phyloP scores from a whole-genome alignment of 2,888 invertebrate species.

The Amphipyra berbera region DNA sequence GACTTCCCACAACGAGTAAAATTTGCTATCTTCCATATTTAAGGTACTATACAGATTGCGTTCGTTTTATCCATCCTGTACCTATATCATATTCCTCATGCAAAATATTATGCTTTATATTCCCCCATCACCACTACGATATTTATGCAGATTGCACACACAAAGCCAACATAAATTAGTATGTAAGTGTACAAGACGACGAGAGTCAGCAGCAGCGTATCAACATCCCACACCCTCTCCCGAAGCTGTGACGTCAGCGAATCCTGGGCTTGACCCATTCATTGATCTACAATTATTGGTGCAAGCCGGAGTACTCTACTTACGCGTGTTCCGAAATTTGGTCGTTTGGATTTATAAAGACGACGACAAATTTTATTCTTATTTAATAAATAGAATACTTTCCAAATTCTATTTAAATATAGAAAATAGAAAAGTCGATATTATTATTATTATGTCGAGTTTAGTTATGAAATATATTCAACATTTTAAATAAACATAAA shows the following conservation, averaged over 20 bases:
- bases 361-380: too few relatives aligned
- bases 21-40: too few relatives aligned
- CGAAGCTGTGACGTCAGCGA: slow-evolving; percentile 68
- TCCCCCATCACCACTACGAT: slow-evolving; percentile 2
- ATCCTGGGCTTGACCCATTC: slow-evolving; percentile 67
- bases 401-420: too few relatives aligned
- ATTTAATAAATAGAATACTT: too few relatives aligned
- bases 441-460: too few relatives aligned
- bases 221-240: slow-evolving; percentile 60
- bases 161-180: slow-evolving; percentile 46
- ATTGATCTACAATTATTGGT: slow-evolving; percentile 76
- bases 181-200: slow-evolving; percentile 53
- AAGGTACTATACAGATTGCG: too few relatives aligned
- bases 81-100: background rate
- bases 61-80: too few relatives aligned
- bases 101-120: background rate
- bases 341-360: background rate
- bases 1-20: too few relatives aligned
- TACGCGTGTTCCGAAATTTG: slow-evolving; percentile 45
- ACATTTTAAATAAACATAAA: too few relatives aligned
- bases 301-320: slow-evolving; percentile 58
- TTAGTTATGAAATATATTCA: too few relatives aligned
- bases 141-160: slow-evolving; percentile 47
- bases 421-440: too few relatives aligned
- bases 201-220: slow-evolving; percentile 65